These are phyloP conservation scores for Darevskia nairensis DNA, from an alignment of 2,797 vertebrate species.

Conservation along the genomic window DNA sequence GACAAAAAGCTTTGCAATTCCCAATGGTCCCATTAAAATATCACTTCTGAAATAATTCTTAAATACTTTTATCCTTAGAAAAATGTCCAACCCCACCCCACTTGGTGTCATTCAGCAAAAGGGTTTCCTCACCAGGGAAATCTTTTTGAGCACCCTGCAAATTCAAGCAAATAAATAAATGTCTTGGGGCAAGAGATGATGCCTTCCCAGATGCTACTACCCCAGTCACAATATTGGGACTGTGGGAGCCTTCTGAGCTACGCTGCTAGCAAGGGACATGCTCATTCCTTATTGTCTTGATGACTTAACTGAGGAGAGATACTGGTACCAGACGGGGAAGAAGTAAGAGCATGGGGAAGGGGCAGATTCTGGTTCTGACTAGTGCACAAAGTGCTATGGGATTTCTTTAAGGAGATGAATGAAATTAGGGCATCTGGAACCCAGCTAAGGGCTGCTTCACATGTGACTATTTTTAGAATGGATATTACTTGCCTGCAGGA, in stretches of 20 bases:
- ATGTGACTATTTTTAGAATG: not conserved
- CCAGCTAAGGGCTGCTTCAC: not conserved
- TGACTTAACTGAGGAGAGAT: constrained; percentile 16
- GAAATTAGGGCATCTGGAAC: not conserved
- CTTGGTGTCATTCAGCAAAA: constrained; percentile 10
- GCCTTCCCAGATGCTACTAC: not conserved
- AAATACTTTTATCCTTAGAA: constrained; percentile 68
- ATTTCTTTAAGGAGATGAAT: not conserved
- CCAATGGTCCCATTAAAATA: constrained; percentile 56
- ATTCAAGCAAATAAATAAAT: constrained; percentile 74
- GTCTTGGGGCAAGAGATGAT: fast-evolving
- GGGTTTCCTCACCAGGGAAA: constrained; percentile 20
- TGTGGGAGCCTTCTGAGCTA: not conserved
- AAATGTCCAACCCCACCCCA: not conserved
- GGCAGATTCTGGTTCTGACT: not conserved
- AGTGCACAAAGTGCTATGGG: not conserved
- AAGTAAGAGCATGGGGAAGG: not conserved
- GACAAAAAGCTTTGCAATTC: constrained; percentile 55
- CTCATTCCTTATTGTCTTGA: constrained; percentile 40
- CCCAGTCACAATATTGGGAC: not conserved
- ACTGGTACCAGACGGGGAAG: not conserved
- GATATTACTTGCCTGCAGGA: not conserved
- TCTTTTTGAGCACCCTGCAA: constrained; percentile 53
- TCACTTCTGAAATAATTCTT: constrained; percentile 72
- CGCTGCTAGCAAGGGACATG: not conserved